Conservation (phyloP, 2,113 vertebrate genomes). For the Ifrita kowaldi region DNA sequence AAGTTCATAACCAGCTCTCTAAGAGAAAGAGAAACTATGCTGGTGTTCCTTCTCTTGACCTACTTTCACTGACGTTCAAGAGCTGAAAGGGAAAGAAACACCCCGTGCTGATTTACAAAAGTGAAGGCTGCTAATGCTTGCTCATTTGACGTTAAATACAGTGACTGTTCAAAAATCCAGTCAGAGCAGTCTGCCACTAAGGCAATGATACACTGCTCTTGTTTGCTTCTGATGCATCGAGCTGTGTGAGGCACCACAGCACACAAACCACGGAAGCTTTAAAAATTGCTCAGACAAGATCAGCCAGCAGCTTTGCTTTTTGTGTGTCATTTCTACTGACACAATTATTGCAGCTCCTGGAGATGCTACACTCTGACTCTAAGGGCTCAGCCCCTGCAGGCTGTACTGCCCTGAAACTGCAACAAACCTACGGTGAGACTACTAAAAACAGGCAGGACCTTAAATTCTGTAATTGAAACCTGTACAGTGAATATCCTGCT, state of each 20-base stretch:
- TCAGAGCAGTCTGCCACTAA: background rate
- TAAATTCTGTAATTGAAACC: background rate
- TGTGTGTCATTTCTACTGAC: background rate
- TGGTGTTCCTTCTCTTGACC: constrained; percentile 2
- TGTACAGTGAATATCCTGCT: background rate
- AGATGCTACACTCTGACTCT: background rate
- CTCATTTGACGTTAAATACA: background rate
- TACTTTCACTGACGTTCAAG: background rate
- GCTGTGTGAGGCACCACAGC: background rate
- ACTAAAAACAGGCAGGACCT: background rate
- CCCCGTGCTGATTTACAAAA: background rate
- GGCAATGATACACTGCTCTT: background rate
- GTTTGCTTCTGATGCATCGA: background rate
- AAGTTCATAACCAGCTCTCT: constrained; percentile 28
- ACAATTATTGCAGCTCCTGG: background rate
- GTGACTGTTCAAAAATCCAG: background rate
- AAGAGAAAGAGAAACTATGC: background rate
- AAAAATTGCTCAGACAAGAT: background rate
- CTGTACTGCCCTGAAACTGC: background rate
- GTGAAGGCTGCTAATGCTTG: background rate
- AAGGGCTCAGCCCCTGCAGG: background rate
- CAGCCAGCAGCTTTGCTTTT: background rate
- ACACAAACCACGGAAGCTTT: background rate
- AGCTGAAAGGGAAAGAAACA: background rate
- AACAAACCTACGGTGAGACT: background rate